Evolutionary conservation across 2,113 vertebrate genomes (phyloP).

Genomic region (Beaufortia kweichowensis): DNA sequence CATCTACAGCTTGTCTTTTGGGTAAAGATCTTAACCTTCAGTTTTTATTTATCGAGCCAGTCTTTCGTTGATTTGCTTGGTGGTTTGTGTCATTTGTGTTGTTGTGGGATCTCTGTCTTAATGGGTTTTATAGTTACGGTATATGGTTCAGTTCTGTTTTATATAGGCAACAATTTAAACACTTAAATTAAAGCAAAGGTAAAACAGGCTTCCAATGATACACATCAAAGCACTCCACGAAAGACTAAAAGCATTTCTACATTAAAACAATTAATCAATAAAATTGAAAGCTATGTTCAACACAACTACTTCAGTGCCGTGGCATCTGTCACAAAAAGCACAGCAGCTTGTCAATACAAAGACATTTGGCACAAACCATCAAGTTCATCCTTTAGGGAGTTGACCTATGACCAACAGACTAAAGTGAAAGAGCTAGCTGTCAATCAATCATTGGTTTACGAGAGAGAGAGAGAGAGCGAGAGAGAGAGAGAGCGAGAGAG

Average conservation of each 20-base stretch:
- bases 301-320: not conserved
- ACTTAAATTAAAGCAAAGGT: not conserved
- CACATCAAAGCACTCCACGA: too few relatives aligned
- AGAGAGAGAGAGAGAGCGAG: too few relatives aligned
- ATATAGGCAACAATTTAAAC: not conserved
- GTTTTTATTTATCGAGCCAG: not conserved
- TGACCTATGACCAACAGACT: not conserved
- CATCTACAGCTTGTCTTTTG: not conserved
- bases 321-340: constrained; percentile 1
- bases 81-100: not conserved
- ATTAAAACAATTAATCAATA: too few relatives aligned
- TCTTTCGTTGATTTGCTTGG: not conserved
- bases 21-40: constrained; percentile 3
- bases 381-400: not conserved
- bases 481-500: too few relatives aligned
- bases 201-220: not conserved
- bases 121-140: not conserved
- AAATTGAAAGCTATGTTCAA: not conserved
- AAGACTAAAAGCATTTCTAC: too few relatives aligned
- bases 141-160: not conserved
- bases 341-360: constrained; percentile 10
- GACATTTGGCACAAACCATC: constrained; percentile 5
- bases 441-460: constrained; percentile 3
- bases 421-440: not conserved
- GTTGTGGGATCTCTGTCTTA: not conserved